Evolutionary conservation across 2,888 invertebrate genomes (phyloP).

Genomic region (Tenodera sinensis): DNA sequence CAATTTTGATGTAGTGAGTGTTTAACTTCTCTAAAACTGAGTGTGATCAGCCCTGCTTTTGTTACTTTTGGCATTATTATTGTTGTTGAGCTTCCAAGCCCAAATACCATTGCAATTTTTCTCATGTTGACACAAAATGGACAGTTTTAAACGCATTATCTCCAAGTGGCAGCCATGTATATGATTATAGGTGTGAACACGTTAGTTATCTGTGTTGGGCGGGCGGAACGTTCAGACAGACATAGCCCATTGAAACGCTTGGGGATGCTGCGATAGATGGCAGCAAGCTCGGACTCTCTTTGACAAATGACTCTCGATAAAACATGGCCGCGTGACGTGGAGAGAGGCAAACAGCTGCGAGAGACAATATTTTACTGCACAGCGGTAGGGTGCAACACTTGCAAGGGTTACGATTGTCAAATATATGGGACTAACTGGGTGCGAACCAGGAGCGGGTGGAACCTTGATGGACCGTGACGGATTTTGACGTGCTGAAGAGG

Average conservation of each 20-base stretch:
- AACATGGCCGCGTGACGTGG: slow-evolving; percentile 23
- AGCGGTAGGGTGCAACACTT: background rate
- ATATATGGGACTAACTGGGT: background rate
- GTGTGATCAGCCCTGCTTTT: too few relatives aligned
- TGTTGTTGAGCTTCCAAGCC: too few relatives aligned
- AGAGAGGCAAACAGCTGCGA: slow-evolving; percentile 25
- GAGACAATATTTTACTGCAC: slow-evolving; percentile 15
- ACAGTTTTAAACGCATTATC: background rate
- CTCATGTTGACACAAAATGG: too few relatives aligned
- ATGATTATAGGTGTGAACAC: background rate
- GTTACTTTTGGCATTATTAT: too few relatives aligned
- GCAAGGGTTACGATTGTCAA: background rate
- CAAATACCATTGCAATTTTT: too few relatives aligned
- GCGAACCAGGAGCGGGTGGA: background rate
- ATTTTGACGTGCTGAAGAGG: background rate
- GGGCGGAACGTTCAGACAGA: too few relatives aligned
- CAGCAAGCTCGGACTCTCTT: slow-evolving; percentile 11
- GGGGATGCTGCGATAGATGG: slow-evolving; percentile 17
- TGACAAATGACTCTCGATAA: slow-evolving; percentile 30
- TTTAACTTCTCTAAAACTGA: too few relatives aligned
- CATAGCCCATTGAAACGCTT: background rate
- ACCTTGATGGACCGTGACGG: background rate
- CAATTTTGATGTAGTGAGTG: too few relatives aligned
- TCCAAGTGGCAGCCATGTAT: background rate
- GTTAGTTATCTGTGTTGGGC: background rate